Evolutionary conservation across 2,797 vertebrate species (phyloP), one percentile per base, ranked within the genome.

Genomic region (Meda fulgida): DNA sequence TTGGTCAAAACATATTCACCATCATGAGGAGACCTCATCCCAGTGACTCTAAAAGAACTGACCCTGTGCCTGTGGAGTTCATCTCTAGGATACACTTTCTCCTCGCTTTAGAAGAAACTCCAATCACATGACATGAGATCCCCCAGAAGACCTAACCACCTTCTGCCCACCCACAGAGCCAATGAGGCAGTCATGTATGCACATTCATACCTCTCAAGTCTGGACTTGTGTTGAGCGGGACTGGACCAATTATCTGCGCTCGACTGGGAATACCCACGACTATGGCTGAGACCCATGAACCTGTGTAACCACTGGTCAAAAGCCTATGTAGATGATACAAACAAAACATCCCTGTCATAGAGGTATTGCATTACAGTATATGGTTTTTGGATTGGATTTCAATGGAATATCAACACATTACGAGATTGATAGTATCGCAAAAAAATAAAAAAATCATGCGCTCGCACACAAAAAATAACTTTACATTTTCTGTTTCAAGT

Each of bases 111-210:
- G 77, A 81, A 48, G 14, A 69, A 31, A 83, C 88, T 91, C 91
- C 91, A 92, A 87, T 78, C 21, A 88, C 90, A 84, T 51, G 48
- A 88, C 81, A 78, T 86, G 84, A 89, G 89, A 86, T 89, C 77
- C 90, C 91, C 89, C 88, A 88, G 85, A 93, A 91, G 89, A 90
- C 89, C 91, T 90, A 92, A 89, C 89, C 91, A 86, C 92, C 89
- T 86, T 87, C 75, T 89, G 91, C 90, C 92, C 93, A 93, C 93
- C 91, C 93, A 92, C 91, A 86, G 88, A 89, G 91, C 87, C 90
- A 91, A 94, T 93, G 88, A 89, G 90, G 89, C 90, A 91, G 94
- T 93, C 92, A 88, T 93, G 93, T 92, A 94, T 94, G 93, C 89
- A 90, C 79, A 88, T 89, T 91, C 90, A 86, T 84, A 90, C 83